These are phyloP conservation scores for Drosophila ochracea DNA, from an alignment of 2,888 invertebrate species.

Conservation along the genomic window DNA sequence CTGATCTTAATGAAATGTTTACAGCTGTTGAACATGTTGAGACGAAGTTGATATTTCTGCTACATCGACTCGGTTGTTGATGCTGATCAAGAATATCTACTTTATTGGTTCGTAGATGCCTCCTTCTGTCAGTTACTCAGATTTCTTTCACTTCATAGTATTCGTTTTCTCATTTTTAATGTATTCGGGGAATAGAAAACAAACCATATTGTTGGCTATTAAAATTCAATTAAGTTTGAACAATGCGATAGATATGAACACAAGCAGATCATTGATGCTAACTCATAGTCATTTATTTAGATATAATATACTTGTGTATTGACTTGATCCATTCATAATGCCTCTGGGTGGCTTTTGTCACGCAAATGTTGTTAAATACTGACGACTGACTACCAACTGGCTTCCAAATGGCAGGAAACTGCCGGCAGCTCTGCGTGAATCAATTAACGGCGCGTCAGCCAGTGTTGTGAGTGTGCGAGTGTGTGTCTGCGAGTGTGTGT, in stretches of 20 bases:
- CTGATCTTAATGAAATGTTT: background rate
- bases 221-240: slow-evolving; percentile 68
- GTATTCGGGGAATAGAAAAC: background rate
- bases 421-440: slow-evolving; percentile 44
- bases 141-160: background rate
- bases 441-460: slow-evolving; percentile 72
- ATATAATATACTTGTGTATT: background rate
- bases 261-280: slow-evolving; percentile 45
- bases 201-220: slow-evolving; percentile 55
- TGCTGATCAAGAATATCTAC: background rate
- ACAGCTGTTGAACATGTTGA: background rate
- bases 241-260: slow-evolving; percentile 42
- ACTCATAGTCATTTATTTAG: background rate
- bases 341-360: slow-evolving; percentile 63
- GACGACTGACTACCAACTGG: slow-evolving; percentile 20
- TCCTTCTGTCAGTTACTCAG: background rate
- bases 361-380: slow-evolving; percentile 63
- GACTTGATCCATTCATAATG: slow-evolving; percentile 46
- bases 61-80: background rate
- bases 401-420: slow-evolving; percentile 39
- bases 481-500: background rate
- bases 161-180: background rate
- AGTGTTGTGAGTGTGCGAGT: slow-evolving; percentile 6
- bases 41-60: background rate
- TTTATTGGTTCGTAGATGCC: background rate